These are phyloP conservation scores for Notospermus geniculatus DNA, from an alignment of 1,140 invertebrate species.

Conservation along the genomic window DNA sequence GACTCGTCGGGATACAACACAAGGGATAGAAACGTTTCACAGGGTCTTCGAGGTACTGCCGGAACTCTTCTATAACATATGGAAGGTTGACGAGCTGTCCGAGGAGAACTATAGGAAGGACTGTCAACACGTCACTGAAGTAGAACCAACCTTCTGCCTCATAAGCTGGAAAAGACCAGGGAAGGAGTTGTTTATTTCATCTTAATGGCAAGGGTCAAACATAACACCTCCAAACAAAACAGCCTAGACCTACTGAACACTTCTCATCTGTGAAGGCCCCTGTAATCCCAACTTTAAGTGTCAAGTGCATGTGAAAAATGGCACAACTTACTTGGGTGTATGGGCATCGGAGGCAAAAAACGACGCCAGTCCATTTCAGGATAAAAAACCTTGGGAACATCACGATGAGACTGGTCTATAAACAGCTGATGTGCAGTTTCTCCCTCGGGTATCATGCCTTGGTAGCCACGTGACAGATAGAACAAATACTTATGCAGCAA, in stretches of 20 bases:
- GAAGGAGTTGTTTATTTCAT: no score
- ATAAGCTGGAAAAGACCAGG: slow-evolving; percentile 8
- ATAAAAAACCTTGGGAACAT: slow-evolving; percentile 39
- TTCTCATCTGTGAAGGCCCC: no score
- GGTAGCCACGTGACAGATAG: slow-evolving; percentile 67
- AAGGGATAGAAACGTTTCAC: slow-evolving; percentile 67
- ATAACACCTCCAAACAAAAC: no score
- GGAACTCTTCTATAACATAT: slow-evolving; percentile 60
- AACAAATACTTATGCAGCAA: slow-evolving; percentile 69
- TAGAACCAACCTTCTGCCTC: slow-evolving; percentile 71
- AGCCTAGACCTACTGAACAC: no score
- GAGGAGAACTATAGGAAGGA: slow-evolving; percentile 72
- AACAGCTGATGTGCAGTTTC: slow-evolving; percentile 19
- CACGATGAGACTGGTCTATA: neutral
- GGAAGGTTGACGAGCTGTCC: slow-evolving; percentile 66
- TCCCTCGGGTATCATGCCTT: slow-evolving; percentile 49
- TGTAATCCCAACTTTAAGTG: neutral
- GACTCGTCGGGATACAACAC: slow-evolving; percentile 54
- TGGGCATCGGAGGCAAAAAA: slow-evolving; percentile 69
- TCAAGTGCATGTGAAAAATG: neutral
- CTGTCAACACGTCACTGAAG: slow-evolving; percentile 69
- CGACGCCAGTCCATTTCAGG: slow-evolving; percentile 66
- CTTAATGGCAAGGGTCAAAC: no score
- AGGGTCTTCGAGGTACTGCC: slow-evolving; percentile 67
- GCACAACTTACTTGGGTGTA: slow-evolving; percentile 59